Conservation (phyloP, 2,888 invertebrate genomes). For the Caenorhabditis afra region DNA sequence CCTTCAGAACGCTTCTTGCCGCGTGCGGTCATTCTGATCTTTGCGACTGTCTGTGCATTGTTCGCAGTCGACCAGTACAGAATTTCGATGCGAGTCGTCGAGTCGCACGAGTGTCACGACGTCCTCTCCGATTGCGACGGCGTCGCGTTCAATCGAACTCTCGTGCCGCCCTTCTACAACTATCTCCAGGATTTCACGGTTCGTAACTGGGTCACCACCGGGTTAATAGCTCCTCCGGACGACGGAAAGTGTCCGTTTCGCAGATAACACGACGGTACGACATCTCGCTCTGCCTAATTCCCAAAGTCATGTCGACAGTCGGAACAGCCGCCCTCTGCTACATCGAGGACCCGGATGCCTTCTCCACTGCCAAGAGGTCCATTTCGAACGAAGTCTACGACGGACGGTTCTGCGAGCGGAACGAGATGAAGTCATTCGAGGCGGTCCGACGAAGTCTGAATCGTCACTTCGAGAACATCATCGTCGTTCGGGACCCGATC, state of each 20-base stretch:
- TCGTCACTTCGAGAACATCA: slow-evolving; percentile 31
- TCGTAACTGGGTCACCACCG: not conserved
- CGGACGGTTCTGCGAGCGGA: slow-evolving; percentile 20
- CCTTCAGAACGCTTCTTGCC: slow-evolving; percentile 21
- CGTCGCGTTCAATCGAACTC: slow-evolving; percentile 23
- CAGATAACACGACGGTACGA: slow-evolving; percentile 23
- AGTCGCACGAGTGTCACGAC: slow-evolving; percentile 33
- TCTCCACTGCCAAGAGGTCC: slow-evolving; percentile 17
- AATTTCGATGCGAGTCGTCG: slow-evolving; percentile 11
- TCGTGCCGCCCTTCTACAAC: slow-evolving; percentile 42
- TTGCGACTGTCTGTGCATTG: not conserved
- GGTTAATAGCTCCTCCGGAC: not conserved
- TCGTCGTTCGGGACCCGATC: slow-evolving; percentile 31
- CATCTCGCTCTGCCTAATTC: slow-evolving; percentile 41
- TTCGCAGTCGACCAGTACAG: slow-evolving; percentile 22
- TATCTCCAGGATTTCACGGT: slow-evolving; percentile 54
- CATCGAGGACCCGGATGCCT: slow-evolving; percentile 27
- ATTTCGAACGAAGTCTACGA: slow-evolving; percentile 30
- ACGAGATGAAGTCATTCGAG: slow-evolving; percentile 30
- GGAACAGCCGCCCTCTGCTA: slow-evolving; percentile 44
- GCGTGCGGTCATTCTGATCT: slow-evolving; percentile 5
- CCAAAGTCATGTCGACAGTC: slow-evolving; percentile 49
- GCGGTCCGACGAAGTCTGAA: slow-evolving; percentile 23
- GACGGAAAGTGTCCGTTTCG: not conserved
- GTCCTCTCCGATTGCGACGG: slow-evolving; percentile 14